Conservation (phyloP, 2,888 invertebrate genomes). For the Diaperis boleti region DNA sequence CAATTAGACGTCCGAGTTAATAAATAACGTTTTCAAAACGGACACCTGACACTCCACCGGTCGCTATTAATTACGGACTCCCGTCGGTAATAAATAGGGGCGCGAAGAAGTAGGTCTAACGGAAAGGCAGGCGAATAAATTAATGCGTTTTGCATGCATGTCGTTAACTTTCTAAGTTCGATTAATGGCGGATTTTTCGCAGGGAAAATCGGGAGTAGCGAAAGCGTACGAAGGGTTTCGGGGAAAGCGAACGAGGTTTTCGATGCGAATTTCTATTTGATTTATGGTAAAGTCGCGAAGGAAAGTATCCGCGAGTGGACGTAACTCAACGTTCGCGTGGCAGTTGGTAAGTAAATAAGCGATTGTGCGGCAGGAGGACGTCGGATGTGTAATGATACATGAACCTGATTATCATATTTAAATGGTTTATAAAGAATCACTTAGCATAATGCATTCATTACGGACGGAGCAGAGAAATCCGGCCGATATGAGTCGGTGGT, state of each 20-base stretch:
- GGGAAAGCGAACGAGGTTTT: conserved; percentile 15
- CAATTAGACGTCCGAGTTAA: conserved; percentile 30
- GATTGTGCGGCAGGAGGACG: conserved; percentile 31
- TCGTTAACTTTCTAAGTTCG: conserved; percentile 49
- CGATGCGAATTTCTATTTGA: conserved; percentile 30
- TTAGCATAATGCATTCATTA: conserved; percentile 46
- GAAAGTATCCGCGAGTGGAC: conserved; percentile 24
- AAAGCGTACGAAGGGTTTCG: conserved; percentile 21
- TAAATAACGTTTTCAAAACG: conserved; percentile 32
- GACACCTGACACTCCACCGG: conserved; percentile 36
- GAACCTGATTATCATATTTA: conserved; percentile 46
- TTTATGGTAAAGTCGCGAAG: conserved; percentile 22
- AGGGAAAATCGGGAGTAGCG: conserved; percentile 22
- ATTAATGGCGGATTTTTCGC: conserved; percentile 19
- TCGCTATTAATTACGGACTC: conserved; percentile 35
- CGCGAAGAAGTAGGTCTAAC: conserved; percentile 48
- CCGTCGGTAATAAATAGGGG: conserved; percentile 29
- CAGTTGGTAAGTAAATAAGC: conserved; percentile 38
- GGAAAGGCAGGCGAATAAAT: conserved; percentile 49
- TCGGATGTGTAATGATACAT: conserved; percentile 45
- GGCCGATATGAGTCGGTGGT: too few relatives aligned
- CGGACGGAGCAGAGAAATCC: conserved; percentile 48
- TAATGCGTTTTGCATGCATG: conserved; percentile 51
- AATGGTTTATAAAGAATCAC: conserved; percentile 48
- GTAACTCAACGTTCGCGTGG: conserved; percentile 33